Evolutionary conservation across 2,797 vertebrate genomes (phyloP).

Genomic region (Taeniopygia guttata): DNA sequence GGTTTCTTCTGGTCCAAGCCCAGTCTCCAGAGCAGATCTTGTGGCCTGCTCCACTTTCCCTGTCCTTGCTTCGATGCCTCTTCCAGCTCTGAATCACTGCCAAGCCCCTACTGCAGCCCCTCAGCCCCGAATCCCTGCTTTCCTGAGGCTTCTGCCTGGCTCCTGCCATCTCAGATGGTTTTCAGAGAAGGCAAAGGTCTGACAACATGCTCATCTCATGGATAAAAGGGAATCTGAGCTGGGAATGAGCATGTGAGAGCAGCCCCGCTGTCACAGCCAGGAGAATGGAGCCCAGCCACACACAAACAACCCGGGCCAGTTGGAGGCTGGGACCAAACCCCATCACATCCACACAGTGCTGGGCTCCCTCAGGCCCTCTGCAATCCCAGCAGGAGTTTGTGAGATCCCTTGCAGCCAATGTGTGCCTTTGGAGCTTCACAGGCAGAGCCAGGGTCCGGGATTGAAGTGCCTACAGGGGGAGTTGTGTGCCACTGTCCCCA

Average conservation of each 20-base stretch:
- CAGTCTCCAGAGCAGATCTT: not conserved
- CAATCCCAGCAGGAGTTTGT: not conserved
- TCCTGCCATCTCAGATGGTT: not conserved
- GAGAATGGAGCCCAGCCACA: rapidly evolving
- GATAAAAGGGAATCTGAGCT: not conserved
- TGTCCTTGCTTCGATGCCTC: not conserved
- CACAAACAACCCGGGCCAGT: rapidly evolving
- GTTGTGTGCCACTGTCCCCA: not conserved
- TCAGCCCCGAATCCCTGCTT: rapidly evolving
- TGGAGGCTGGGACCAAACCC: not conserved
- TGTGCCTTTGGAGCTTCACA: not conserved
- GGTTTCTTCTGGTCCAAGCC: not conserved
- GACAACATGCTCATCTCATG: rapidly evolving
- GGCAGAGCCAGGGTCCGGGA: not conserved
- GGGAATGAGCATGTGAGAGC: not conserved
- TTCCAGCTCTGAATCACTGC: not conserved
- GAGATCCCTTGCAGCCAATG: not conserved
- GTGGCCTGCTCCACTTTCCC: not conserved
- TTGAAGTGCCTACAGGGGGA: constrained; percentile 54
- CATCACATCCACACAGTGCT: not conserved
- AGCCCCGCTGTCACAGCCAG: rapidly evolving
- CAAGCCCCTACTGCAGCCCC: not conserved
- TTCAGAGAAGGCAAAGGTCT: not conserved
- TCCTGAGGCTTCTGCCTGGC: not conserved
- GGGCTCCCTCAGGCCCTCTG: not conserved